Evolutionary conservation across 2,888 invertebrate genomes (phyloP), one percentile per base, ranked within the genome.

Genomic region (Cataglyphis altisquamis): DNA sequence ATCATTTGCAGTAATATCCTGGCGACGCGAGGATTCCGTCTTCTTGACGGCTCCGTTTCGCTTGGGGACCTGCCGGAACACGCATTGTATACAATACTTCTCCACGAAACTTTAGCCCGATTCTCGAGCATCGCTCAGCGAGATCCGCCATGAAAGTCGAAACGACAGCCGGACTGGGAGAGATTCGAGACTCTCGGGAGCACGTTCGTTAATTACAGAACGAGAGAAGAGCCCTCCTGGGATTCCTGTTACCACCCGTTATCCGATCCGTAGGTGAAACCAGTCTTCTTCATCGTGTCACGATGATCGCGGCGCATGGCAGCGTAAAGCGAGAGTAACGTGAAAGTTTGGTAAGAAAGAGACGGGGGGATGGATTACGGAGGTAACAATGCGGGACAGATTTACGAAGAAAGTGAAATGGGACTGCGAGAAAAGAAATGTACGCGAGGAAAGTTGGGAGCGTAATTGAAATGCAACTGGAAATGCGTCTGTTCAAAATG

Each of bases 61-160:
- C 60, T 25, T 15, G 29, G 25, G 10, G 9, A 36, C 21, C 55
- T n/a, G 72, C 18, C 41, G 32, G 29, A 18, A 18, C 57, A 6
- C n/a, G 25, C 45, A 60, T 18, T 70, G 57, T 78, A 78, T 70
- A 32, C 32, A 32, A 32, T 32, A 80, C 45, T 60, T 80, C 62
- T 80, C 60, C 60, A 60, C 60, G 78, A 80, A 80, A 80, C 60
- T 80, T 80, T 60, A 70, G 45, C 72, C 72, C 18, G 78, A 80
- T 80, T 80, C 78, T 5, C 72, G 78, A 21, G 32, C 21, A 70
- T 62, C 72, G 70, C 45, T 60, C 78, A 0, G 60, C 78, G 70
- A 78, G 57, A 41, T 78, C 70, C 78, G 78, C 60, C 70, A 80
- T 80, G 78, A 80, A 80, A 80, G 72, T 80, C 72, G 78, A 80